Evolutionary conservation across 2,888 invertebrate genomes (phyloP), one percentile per base, ranked within the genome.

Genomic region (Sympetrum striolatum): DNA sequence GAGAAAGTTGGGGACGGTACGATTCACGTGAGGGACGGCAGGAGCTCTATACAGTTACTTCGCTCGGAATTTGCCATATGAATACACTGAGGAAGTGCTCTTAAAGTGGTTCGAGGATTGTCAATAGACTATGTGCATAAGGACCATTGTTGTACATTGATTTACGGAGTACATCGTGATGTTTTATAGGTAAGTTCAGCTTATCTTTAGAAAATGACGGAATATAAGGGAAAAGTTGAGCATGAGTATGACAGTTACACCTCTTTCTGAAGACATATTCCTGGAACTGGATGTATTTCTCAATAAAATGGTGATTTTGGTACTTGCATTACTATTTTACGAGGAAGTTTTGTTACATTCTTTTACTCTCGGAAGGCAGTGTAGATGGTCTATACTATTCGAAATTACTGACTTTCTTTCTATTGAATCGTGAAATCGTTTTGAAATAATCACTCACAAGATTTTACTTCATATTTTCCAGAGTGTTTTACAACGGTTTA

Each of bases 51-150:
- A 60, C 35, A 37, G 60, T 86, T 82, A 86, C 53, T 86, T 64
- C 86, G 12, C 37, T 86, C 22, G 86, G 86, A 86, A 60, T n/a
- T 60, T 60, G 60, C 37, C 86, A 31, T 37, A 37, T 86, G 60
- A 86, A 60, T 86, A 64, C 15, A 39, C 64, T 86, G 60, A n/a
- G 60, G 31, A 31, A 86, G 86, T 86, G 25, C 37, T 64, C 60
- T 37, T 35, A 60, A 37, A 37, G 86, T 86, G 86, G 15, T 64
- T 10, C 60, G 37, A 37, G 58, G 86, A 86, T 86, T 86, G 86
- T 86, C 86, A 60, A 53, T 64, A 37, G 86, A 60, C 64, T 86
- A 86, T 60, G 86, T 86, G 86, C 48, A 37, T 86, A 60, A 37
- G 86, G 86, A 60, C 10, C 60, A n/a, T 64, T 86, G 37, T 60